Evolutionary conservation across 2,888 invertebrate genomes (phyloP), one percentile per base, ranked within the genome.

Genomic region (Orthosia incerta): DNA sequence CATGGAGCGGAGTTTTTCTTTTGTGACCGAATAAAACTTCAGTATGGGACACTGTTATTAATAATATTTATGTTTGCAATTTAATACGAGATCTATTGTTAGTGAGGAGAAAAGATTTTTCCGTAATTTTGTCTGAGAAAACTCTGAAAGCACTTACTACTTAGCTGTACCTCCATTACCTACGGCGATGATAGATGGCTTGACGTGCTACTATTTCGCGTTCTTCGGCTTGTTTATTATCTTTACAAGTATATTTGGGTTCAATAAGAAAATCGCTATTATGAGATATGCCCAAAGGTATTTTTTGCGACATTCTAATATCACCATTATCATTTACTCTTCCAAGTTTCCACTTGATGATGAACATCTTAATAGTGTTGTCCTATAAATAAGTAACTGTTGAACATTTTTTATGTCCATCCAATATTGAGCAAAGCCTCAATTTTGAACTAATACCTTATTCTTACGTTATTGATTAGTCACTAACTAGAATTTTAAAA

Each of bases 1-100:
- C 94, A 94, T 93, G 90, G 92, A 94, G 91, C 93, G 92, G 93
- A 93, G 95, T 95, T 96, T 95, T 96, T 94, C 95, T 94, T 96
- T 95, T 95, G 95, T 96, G 90, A 90, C 89, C 93, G 90, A 94
- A 95, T 94, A 93, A 95, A 95, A 96, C 95, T 96, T 94, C 91
- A 92, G 93, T 88, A 87, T 84, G 89, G 91, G 87, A 88, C 90
- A 89, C 90, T 88, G 93, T 94, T 95, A 95, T 95, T 96, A 95
- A 94, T 95, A 95, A 93, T 95, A 94, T 95, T 95, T 95, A 95
- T 95, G 94, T 91, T 90, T 92, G 90, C 89, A 91, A 90, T 93
- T 91, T 91, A 91, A 91, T 93, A 90, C 90, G 87, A 87, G 77
- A 87, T 86, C 93, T 89, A 93, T 94, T 95, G 93, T 94, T 88